Conservation (phyloP, 1,140 invertebrate genomes). For the Zophobas morio region DNA sequence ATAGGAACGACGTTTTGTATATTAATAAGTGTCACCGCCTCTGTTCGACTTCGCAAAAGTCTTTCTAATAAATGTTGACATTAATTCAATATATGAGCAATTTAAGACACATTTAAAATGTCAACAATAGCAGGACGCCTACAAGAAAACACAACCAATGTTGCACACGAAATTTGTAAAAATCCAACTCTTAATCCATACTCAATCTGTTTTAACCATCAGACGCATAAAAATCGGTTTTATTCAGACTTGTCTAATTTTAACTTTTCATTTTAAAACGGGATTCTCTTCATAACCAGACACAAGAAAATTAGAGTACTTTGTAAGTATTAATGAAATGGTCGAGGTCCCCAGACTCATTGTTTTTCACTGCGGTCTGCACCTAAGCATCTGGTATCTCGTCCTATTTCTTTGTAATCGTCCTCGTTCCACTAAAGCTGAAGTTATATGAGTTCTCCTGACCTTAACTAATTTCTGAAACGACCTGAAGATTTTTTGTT, state of each 20-base stretch:
- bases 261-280: background rate
- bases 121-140: no score
- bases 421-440: background rate
- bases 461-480: constrained; percentile 2
- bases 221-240: no score
- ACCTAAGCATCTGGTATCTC: constrained; percentile 7
- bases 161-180: no score
- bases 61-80: no score
- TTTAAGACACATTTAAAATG: no score
- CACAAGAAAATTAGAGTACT: background rate
- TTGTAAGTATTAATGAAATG: constrained; percentile 22
- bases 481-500: background rate
- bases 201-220: no score
- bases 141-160: no score
- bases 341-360: background rate
- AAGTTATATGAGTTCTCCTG: constrained; percentile 19
- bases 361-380: background rate
- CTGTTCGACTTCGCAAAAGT: no score
- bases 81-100: no score
- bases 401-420: constrained; percentile 7
- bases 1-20: no score
- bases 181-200: no score
- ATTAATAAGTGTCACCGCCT: no score
- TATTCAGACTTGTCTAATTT: background rate
- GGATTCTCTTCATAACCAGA: background rate